Percentiles rank a stretch among this genome's conserved stretches.
phyloP scores from a whole-genome alignment of 2,888 invertebrate species.

The Anorthoa munda region DNA sequence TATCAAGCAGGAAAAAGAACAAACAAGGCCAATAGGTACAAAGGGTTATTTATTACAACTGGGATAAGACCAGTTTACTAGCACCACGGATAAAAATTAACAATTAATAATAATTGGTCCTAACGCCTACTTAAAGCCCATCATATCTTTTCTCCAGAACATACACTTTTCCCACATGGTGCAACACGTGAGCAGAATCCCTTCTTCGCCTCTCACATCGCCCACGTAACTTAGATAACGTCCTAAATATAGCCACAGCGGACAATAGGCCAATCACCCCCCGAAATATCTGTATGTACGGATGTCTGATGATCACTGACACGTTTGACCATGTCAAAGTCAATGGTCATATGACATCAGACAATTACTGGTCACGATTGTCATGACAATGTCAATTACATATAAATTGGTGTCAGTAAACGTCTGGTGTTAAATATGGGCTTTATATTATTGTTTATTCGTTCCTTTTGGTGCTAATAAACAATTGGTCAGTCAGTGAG shows the following conservation, averaged over 20 bases:
- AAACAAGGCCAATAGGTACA: no score
- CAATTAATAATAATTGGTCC: no score
- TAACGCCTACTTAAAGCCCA: no score
- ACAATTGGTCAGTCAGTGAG: no score
- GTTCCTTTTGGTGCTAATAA: no score
- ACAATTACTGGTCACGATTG: slow-evolving; percentile 37
- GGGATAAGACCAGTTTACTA: no score
- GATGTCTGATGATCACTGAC: slow-evolving; percentile 42
- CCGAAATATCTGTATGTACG: slow-evolving; percentile 1
- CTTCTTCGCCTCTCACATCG: background rate
- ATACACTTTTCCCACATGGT: no score
- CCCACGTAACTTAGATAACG: slow-evolving; percentile 24
- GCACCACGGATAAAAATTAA: no score
- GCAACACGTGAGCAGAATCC: background rate
- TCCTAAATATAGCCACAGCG: slow-evolving; percentile 18
- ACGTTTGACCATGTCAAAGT: slow-evolving; percentile 51
- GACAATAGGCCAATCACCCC: slow-evolving; percentile 35
- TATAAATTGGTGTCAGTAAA: slow-evolving; percentile 18
- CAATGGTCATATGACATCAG: slow-evolving; percentile 52
- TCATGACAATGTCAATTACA: slow-evolving; percentile 47
- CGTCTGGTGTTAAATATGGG: slow-evolving; percentile 11
- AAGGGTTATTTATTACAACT: no score
- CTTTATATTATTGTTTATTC: no score
- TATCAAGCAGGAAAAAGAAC: no score
- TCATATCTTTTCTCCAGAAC: background rate